phyloP scores from a whole-genome alignment of 1,140 invertebrate species.

The Panulirus ornatus region DNA sequence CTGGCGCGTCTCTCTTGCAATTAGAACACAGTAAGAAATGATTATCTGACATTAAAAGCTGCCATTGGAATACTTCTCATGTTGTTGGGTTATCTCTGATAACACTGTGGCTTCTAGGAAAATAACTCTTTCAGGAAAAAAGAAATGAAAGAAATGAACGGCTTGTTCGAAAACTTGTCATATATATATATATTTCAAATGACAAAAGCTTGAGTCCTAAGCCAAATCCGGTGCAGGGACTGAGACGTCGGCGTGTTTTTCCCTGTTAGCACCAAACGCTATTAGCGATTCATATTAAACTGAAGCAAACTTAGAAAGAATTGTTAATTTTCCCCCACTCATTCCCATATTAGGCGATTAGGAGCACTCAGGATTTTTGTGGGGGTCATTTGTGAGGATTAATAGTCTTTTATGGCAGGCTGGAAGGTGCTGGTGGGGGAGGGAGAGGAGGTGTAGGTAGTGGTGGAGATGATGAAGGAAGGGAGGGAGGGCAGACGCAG shows the following conservation, averaged over 20 bases:
- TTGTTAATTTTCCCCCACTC: slow-evolving; percentile 70
- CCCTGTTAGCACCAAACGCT: slow-evolving; percentile 50
- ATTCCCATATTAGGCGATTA: slow-evolving; percentile 73
- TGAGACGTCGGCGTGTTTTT: slow-evolving; percentile 36
- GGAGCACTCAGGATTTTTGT: slow-evolving; percentile 67
- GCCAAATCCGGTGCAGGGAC: background rate
- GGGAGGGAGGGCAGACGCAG: no score
- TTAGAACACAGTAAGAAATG: no score
- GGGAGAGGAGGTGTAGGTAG: slow-evolving; percentile 6
- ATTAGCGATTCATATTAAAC: slow-evolving; percentile 72
- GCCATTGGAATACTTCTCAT: no score
- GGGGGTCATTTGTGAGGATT: slow-evolving; percentile 68
- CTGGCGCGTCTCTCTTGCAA: no score
- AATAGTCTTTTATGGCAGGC: slow-evolving; percentile 61
- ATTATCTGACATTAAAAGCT: no score
- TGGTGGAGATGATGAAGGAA: background rate
- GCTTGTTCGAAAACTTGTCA: no score
- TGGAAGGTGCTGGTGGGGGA: background rate
- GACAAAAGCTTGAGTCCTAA: no score
- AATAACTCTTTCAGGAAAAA: no score
- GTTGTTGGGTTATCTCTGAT: no score
- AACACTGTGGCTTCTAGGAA: no score
- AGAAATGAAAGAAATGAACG: no score
- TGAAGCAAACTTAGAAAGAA: slow-evolving; percentile 69
- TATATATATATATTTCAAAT: no score